Evolutionary conservation across 2,888 invertebrate species (phyloP).

Genomic region (Unio delphinus): DNA sequence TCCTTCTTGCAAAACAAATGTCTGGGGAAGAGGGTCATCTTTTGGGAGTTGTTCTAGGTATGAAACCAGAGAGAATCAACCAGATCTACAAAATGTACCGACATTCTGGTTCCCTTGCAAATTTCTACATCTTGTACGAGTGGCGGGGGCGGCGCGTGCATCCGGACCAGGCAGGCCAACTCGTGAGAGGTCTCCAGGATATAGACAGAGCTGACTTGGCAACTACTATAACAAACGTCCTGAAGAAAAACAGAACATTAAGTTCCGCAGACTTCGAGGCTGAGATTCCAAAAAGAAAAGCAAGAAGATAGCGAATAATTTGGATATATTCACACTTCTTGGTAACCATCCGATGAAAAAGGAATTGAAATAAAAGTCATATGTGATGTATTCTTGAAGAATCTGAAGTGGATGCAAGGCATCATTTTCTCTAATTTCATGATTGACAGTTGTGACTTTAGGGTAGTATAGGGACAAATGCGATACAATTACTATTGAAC

Average conservation of each 20-base stretch:
- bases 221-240: slow-evolving; percentile 17
- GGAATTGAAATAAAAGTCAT: no score
- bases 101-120: slow-evolving; percentile 27
- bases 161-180: slow-evolving; percentile 26
- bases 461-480: no score
- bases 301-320: slow-evolving; percentile 4
- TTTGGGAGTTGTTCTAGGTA: slow-evolving; percentile 25
- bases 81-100: slow-evolving; percentile 33
- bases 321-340: no score
- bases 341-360: no score
- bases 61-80: slow-evolving; percentile 30
- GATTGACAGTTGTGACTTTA: no score
- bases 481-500: no score
- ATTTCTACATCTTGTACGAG: slow-evolving; percentile 34
- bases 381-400: no score
- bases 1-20: slow-evolving; percentile 30
- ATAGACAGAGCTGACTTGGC: slow-evolving; percentile 26
- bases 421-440: no score
- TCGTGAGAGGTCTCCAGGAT: slow-evolving; percentile 21
- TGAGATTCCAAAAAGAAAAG: slow-evolving; percentile 4
- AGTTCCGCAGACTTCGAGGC: slow-evolving; percentile 19
- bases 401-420: no score
- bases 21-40: slow-evolving; percentile 27
- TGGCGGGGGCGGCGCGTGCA: slow-evolving; percentile 33
- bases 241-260: slow-evolving; percentile 23